Base-by-base conservation (phyloP, 2,888 invertebrate genomes). In the Artemia sinica region DNA sequence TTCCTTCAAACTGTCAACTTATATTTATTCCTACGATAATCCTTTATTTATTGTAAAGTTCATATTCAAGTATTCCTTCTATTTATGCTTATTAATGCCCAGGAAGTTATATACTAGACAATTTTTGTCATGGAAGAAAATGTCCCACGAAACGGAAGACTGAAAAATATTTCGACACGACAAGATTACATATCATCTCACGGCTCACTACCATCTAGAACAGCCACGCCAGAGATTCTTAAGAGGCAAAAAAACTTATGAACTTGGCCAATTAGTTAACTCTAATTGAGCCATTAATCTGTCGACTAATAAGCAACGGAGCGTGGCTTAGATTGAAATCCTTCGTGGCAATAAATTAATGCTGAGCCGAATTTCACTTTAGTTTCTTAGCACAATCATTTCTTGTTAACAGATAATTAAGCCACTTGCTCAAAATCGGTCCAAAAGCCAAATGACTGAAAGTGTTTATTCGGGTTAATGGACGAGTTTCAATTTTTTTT, bases 241-340 rank as follows among this genome's bases (percentile, higher is more conserved):
- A 14, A 14, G 58, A 58, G 8, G 58, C 58, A 58, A 58, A 58
- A 58, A 58, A 58, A n/a, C 58, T 1, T n/a, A 58, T 28, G 28
- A 58, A 14, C 58, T 58, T 58, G 14, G 18, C 58, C 58, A 58
- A 58, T 58, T 58, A 58, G 58, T 58, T 58, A 58, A 58, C 58
- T 58, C 58, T 58, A 58, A 58, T 58, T 58, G 58, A 58, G 9
- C 58, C 58, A 58, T 58, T 58, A 58, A 58, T 58, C 58, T 58
- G 58, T 58, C 58, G 58, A 18, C 58, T 58, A n/a, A 58, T 58
- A 58, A 58, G 58, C 58, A 58, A 58, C 18, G 58, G 58, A 58
- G 58, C 58, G 10, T 10, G 18, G n/a, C 18, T n/a, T n/a, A 18
- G n/a, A 58, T 14, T 58, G 58, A 58, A 58, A 58, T 58, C 14